Conservation (phyloP, 2,888 invertebrate genomes). For the Drosophila sordidapex region DNA sequence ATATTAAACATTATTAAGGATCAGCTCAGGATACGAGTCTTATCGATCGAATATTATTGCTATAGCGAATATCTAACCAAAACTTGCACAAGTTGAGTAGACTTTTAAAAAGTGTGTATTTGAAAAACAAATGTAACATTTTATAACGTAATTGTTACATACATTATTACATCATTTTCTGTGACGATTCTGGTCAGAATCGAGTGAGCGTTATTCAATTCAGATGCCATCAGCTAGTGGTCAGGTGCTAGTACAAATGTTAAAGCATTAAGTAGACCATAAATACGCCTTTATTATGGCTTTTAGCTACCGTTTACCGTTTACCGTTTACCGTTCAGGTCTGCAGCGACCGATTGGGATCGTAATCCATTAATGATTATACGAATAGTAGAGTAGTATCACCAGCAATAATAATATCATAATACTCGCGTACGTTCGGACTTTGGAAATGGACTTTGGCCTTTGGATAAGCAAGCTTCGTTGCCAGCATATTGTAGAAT, state of each 20-base stretch:
- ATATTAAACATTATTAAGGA: background rate
- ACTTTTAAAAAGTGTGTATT: background rate
- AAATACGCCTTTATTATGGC: conserved; percentile 72
- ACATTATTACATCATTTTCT: background rate
- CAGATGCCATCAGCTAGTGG: conserved; percentile 1
- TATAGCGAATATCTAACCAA: background rate
- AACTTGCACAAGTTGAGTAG: background rate
- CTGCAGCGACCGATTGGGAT: conserved; percentile 54
- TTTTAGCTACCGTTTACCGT: conserved; percentile 77
- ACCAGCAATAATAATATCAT: conserved; percentile 36
- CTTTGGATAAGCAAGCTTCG: conserved; percentile 31
- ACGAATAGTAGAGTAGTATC: conserved; percentile 26
- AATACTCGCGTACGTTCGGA: conserved; percentile 24
- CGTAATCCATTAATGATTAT: conserved; percentile 74
- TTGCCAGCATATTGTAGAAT: conserved; percentile 6
- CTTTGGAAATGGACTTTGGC: conserved; percentile 29
- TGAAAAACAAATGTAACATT: background rate
- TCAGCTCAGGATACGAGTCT: background rate
- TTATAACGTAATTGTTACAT: background rate
- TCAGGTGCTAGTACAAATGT: conserved; percentile 33
- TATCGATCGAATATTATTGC: background rate
- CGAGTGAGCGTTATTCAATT: conserved; percentile 1
- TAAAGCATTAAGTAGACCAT: conserved; percentile 57
- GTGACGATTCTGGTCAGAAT: background rate
- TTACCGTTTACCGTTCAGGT: conserved; percentile 59